These are phyloP conservation scores for Columbina picui DNA, from an alignment of 2,113 vertebrate genomes.

Conservation along the genomic window DNA sequence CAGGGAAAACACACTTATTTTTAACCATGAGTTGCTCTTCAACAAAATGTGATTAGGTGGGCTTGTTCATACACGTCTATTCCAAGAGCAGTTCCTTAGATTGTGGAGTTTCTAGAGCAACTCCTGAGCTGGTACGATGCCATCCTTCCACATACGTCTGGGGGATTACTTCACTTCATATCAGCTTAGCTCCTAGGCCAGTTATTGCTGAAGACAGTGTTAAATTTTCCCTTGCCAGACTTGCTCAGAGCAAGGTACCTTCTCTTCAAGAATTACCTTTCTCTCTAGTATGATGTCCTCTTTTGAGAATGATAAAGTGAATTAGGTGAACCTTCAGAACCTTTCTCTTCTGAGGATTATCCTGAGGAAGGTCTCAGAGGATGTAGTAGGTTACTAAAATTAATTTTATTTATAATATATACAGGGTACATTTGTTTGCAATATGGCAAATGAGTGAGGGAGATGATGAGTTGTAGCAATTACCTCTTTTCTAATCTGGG, in stretches of 20 bases:
- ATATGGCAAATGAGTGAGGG: background rate
- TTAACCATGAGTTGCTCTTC: conserved; percentile 32
- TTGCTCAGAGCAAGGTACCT: background rate
- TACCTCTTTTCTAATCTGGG: background rate
- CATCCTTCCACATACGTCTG: background rate
- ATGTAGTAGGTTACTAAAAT: background rate
- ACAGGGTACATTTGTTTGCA: background rate
- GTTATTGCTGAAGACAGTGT: background rate
- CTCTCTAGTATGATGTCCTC: background rate
- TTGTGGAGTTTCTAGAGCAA: background rate
- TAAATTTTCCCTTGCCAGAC: background rate
- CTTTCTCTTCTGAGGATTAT: background rate
- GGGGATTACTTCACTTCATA: background rate
- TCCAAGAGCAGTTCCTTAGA: background rate
- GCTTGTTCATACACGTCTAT: background rate
- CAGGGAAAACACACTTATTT: conserved; percentile 44
- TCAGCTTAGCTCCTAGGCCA: background rate
- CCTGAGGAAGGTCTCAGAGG: background rate
- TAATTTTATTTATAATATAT: background rate
- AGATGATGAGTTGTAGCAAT: conserved; percentile 1
- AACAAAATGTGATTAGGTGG: conserved; percentile 13
- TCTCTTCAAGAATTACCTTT: background rate
- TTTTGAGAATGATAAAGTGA: background rate
- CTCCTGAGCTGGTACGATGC: background rate
- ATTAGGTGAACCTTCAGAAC: background rate